Evolutionary conservation across 2,113 vertebrate genomes (phyloP).

Genomic region (Notothenia coriiceps): DNA sequence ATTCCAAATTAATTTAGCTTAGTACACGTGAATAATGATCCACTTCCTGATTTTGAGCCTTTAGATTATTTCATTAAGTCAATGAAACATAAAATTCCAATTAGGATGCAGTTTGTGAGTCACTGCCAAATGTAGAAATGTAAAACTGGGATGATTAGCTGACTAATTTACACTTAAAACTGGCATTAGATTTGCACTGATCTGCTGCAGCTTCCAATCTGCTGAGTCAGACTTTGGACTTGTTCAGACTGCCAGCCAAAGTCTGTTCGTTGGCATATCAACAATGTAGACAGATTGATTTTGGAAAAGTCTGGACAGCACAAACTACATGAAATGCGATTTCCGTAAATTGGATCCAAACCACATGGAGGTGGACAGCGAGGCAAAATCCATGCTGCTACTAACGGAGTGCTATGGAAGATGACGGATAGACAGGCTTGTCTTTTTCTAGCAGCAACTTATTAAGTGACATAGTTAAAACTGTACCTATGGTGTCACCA

Average conservation of each 20-base stretch:
- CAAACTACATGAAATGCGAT: no score
- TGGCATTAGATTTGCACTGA: conserved; percentile 23
- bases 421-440: background rate
- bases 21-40: conserved; percentile 31
- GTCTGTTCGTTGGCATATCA: no score
- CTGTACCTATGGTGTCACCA: no score
- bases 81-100: conserved; percentile 64
- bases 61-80: conserved; percentile 61
- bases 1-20: conserved; percentile 21
- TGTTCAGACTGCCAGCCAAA: no score
- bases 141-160: conserved; percentile 38
- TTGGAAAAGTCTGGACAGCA: no score
- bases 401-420: no score
- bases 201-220: background rate
- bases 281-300: no score
- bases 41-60: conserved; percentile 38
- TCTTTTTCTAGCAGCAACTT: no score
- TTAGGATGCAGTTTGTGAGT: conserved; percentile 50
- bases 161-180: conserved; percentile 32
- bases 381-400: no score
- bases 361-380: no score
- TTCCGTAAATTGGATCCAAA: no score
- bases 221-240: conserved; percentile 10
- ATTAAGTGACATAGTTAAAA: no score
- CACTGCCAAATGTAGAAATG: conserved; percentile 44